Conservation (phyloP, 2,113 vertebrate genomes). For the Anguilla japonica region DNA sequence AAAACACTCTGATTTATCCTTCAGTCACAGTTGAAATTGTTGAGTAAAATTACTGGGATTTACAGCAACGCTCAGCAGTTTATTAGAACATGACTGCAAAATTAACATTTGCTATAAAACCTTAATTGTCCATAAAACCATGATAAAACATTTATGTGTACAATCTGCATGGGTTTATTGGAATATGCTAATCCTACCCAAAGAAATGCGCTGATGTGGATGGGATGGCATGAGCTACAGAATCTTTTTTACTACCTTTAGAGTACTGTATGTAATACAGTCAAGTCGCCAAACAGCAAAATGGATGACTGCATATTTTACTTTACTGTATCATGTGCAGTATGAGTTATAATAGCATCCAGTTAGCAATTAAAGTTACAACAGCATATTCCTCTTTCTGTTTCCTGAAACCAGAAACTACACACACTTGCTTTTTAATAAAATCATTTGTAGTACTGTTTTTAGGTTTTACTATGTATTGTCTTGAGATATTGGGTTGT, state of each 20-base stretch:
- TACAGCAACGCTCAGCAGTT: neutral
- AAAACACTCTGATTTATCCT: slow-evolving; percentile 2
- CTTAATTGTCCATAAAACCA: slow-evolving; percentile 12
- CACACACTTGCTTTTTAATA: too few relatives aligned
- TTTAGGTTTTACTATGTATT: too few relatives aligned
- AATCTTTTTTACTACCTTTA: neutral
- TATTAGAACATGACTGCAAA: neutral
- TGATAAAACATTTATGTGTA: slow-evolving; percentile 1
- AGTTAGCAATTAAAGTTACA: too few relatives aligned
- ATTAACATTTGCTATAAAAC: slow-evolving; percentile 17
- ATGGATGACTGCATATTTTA: neutral
- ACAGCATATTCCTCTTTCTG: too few relatives aligned
- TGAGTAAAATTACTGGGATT: neutral
- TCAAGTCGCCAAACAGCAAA: neutral
- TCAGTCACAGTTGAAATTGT: neutral
- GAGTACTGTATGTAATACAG: neutral
- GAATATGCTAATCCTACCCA: neutral
- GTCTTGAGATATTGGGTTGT: too few relatives aligned
- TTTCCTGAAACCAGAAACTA: too few relatives aligned
- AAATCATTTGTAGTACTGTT: too few relatives aligned
- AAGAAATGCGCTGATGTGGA: neutral
- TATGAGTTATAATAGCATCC: neutral
- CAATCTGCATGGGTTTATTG: neutral
- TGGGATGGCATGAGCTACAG: neutral
- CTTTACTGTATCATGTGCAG: neutral